Evolutionary conservation across 2,113 vertebrate genomes (phyloP), one percentile per base, ranked within the genome.

Genomic region (Sphyrna mokarran): DNA sequence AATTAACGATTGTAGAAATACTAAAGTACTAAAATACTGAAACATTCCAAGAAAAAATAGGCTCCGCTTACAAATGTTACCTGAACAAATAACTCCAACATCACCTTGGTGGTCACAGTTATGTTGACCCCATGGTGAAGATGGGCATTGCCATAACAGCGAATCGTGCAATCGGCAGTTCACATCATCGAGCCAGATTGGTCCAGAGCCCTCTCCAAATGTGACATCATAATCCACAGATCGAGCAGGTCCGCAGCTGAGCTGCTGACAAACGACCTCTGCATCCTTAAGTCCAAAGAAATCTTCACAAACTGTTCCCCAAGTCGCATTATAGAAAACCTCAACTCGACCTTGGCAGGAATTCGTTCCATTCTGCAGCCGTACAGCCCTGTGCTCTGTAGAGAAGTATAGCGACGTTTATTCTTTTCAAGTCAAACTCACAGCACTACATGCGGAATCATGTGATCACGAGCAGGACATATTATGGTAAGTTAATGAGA

Each of bases 91-190:
- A 83, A 97, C 97, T 0, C 97, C 96, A 0, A 97, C 97, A 0
- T 98, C 97, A n/a, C 98, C 97, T 69, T 97, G 97, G 96, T 98
- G 97, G 89, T 96, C 96, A 63, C 98, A 98, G 96, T 98, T 97
- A 14, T 96, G 96, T 2, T 96, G 72, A 0, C 0, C 72, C 97
- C 97, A 97, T 11, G 89, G 8, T 0, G 23, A 89, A 58, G 86
- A 58, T 29, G 43, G 86, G 9, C 86, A 89, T 33, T 89, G 48
- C 86, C 86, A 0, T 0, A 0, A 68, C 96, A 0, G 40, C 96
- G 13, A 97, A 98, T 98, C 97, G 0, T 95, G 14, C 0, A 97
- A 98, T 0, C 43, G 0, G 3, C 98, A 98, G 1, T 95, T 96
- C 96, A 98, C 96, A 3, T 97, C 97, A 0, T 98, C 97, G 23